A percentile compares a stretch with the other conserved stretches of the same genome.
Conservation (phyloP, 2,113 vertebrate genomes). For the Poecile atricapillus region DNA sequence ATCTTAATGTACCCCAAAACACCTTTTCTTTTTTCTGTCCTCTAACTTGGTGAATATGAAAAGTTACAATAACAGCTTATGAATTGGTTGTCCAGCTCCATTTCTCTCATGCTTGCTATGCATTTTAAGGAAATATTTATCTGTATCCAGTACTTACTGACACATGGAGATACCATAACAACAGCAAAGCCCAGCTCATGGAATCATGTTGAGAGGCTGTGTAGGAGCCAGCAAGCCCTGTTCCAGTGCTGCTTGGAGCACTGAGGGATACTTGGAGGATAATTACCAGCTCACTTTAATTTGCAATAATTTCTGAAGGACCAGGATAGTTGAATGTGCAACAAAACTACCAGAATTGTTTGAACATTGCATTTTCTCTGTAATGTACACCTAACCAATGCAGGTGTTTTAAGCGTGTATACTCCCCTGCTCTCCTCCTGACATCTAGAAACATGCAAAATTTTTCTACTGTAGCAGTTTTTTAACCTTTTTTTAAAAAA, state of each 20-base stretch:
- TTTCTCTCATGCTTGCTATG: not conserved
- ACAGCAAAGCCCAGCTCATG: not conserved
- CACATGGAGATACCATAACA: not conserved
- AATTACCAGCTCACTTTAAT: slow-evolving; percentile 16
- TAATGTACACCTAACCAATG: not conserved
- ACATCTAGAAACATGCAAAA: not conserved
- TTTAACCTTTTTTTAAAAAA: too few species aligned
- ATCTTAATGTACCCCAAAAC: not conserved
- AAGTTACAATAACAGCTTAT: not conserved
- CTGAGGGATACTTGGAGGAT: not conserved
- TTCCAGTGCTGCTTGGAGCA: not conserved
- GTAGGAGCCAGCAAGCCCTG: not conserved
- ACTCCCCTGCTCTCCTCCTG: not conserved
- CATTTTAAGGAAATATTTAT: not conserved
- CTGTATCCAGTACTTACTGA: not conserved
- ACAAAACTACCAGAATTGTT: not conserved
- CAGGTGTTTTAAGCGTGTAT: not conserved
- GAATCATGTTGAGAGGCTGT: not conserved
- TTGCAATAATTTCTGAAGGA: slow-evolving; percentile 21
- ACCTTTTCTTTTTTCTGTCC: not conserved
- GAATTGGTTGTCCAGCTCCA: not conserved
- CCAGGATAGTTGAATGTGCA: not conserved
- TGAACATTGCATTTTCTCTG: not conserved
- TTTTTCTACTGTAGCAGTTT: not conserved
- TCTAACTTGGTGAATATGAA: not conserved